Evolutionary conservation across 2,888 invertebrate genomes (phyloP).

Genomic region (Rhamphomyia laevipes): DNA sequence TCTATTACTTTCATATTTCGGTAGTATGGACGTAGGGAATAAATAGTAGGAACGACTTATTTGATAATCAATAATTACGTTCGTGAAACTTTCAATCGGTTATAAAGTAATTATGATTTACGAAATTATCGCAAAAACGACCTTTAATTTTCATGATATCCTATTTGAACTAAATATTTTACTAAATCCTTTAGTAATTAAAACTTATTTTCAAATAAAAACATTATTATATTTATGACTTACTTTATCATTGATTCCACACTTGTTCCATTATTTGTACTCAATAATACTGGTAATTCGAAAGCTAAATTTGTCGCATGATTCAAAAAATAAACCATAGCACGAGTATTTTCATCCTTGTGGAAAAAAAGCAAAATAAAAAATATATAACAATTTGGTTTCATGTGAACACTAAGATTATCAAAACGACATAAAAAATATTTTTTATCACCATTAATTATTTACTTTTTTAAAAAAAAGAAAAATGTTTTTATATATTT

Average conservation of each 20-base stretch:
- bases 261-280: conserved; percentile 22
- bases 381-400: too few relatives aligned
- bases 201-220: conserved; percentile 1
- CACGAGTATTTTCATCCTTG: conserved; percentile 65
- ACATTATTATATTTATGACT: conserved; percentile 16
- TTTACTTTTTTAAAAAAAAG: not conserved
- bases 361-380: not conserved
- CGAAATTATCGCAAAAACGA: too few relatives aligned
- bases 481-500: conserved; percentile 2
- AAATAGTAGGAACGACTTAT: too few relatives aligned
- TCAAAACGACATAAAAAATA: not conserved
- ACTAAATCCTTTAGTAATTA: conserved; percentile 8
- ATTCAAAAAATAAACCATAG: conserved; percentile 63
- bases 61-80: too few relatives aligned
- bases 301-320: conserved; percentile 58
- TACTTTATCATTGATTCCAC: conserved; percentile 31
- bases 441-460: not conserved
- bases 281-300: conserved; percentile 41
- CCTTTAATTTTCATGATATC: too few relatives aligned
- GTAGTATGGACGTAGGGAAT: too few relatives aligned
- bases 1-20: too few relatives aligned
- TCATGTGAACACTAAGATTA: too few relatives aligned
- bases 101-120: too few relatives aligned
- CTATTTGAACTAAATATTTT: too few relatives aligned
- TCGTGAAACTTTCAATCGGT: too few relatives aligned